Conservation (phyloP, 1,140 invertebrate species). For the Ceratosolen fusciceps region DNA sequence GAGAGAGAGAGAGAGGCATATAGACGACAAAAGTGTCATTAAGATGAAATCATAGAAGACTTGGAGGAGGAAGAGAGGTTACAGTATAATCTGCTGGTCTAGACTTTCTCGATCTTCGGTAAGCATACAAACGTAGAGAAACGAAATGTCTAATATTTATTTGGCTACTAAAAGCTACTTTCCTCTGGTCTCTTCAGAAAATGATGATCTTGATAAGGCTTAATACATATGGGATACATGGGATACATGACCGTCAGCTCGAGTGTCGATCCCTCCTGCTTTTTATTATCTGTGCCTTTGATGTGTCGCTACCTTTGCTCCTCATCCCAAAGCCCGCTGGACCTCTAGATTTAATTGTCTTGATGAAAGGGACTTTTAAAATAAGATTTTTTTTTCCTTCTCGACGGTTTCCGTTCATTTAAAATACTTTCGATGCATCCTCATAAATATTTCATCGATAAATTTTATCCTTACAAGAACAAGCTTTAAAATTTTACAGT, state of each 20-base stretch:
- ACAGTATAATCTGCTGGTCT: neutral
- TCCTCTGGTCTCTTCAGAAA: neutral
- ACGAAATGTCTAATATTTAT: conserved; percentile 24
- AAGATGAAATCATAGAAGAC: neutral
- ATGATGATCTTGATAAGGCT: conserved; percentile 1
- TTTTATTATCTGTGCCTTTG: conserved; percentile 2
- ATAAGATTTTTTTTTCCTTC: too few relatives aligned
- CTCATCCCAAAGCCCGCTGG: neutral
- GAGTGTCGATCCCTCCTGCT: neutral
- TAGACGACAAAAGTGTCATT: too few relatives aligned
- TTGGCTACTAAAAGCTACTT: neutral
- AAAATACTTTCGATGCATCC: too few relatives aligned
- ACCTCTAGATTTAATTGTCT: conserved; percentile 25
- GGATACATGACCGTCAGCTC: neutral
- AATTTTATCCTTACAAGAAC: too few relatives aligned
- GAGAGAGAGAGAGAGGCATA: too few relatives aligned
- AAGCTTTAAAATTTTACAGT: too few relatives aligned
- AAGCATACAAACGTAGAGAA: neutral
- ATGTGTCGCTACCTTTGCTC: neutral
- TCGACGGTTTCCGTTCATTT: too few relatives aligned
- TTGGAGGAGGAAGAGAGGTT: neutral
- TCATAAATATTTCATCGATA: too few relatives aligned
- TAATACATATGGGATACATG: conserved; percentile 17
- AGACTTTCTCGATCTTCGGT: too few relatives aligned
- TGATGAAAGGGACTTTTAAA: neutral